A percentile compares a stretch with the other conserved stretches of the same genome.
Evolutionary conservation across 92 coral and sea anemone species (phyloP).

Genomic region (Zoanthus sansibaricus): DNA sequence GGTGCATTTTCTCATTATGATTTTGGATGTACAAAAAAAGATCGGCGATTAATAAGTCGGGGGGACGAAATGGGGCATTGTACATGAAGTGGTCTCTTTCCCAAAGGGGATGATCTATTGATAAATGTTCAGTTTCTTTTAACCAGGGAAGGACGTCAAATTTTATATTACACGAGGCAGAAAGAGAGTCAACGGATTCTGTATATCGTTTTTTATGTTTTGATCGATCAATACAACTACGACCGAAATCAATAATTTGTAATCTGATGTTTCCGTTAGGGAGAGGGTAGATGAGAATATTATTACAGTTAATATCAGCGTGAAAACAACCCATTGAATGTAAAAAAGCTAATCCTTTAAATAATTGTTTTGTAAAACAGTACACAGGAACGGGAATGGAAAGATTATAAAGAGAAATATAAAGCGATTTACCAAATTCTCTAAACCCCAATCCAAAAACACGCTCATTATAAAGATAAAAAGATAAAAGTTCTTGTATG

Average conservation of each 20-base stretch:
- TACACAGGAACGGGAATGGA: neutral
- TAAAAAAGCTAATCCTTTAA: neutral
- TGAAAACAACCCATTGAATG: slow-evolving; percentile 7
- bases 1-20: neutral
- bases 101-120: neutral
- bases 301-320: neutral
- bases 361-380: neutral
- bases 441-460: neutral
- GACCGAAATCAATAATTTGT: neutral
- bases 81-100: neutral
- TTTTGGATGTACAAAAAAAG: neutral
- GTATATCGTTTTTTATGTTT: neutral
- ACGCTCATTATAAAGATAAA: neutral
- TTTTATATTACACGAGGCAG: neutral
- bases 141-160: neutral
- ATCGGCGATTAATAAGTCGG: neutral
- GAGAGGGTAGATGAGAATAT: neutral
- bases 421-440: neutral
- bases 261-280: neutral
- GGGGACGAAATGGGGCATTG: neutral
- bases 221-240: neutral
- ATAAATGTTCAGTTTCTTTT: neutral
- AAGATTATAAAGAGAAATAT: neutral
- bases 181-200: neutral
- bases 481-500: neutral